Evolutionary conservation across 2,797 vertebrate genomes (phyloP), one percentile per base, ranked within the genome.

Genomic region (Sphenodon punctatus): DNA sequence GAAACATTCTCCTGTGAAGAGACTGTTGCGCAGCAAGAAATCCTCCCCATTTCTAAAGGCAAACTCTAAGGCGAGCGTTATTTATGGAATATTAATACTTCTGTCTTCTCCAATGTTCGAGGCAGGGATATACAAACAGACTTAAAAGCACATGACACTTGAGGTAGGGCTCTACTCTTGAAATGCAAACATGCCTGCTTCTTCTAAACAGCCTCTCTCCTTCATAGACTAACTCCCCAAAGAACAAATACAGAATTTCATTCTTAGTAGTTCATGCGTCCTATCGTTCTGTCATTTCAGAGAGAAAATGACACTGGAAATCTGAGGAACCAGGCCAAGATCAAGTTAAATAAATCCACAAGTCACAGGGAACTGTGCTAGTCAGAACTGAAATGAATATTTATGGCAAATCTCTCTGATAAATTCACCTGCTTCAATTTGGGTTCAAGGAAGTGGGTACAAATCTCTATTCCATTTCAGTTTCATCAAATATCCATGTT

Each of bases 81-180:
- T 34, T 56, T 34, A 32, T 20, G 16, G 25, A 51, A 51, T n/a
- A 25, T 51, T 51, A 48, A 51, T 51, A 48, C 23, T 51, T 16
- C 19, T 56, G 19, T 20, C 10, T 56, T 56, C 19, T 10, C 32
- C 56, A 19, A 34, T 17, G 8, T 3, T 56, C 30, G 56, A 56
- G 19, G 56, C 56, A 73, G 79, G 67, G 3, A 49, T 46, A 61
- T 4, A 63, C 20, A 68, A 12, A 4, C 17, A 39, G 74, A 15
- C 8, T 23, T 20, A 15, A 80, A 16, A 45, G 75, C 85, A 9
- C n/a, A 68, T 65, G 15, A 17, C 9, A 22, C 77, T 72, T 75
- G 64, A 71, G 72, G 87, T 71, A 72, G 61, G 42, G 30, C 51
- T 81, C 51, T 55, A 14, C 17, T 85, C 39, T 13, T 1, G 2